Evolutionary conservation across 2,888 invertebrate genomes (phyloP), one percentile per base, ranked within the genome.

Genomic region (Ceratothoa steindachneri): DNA sequence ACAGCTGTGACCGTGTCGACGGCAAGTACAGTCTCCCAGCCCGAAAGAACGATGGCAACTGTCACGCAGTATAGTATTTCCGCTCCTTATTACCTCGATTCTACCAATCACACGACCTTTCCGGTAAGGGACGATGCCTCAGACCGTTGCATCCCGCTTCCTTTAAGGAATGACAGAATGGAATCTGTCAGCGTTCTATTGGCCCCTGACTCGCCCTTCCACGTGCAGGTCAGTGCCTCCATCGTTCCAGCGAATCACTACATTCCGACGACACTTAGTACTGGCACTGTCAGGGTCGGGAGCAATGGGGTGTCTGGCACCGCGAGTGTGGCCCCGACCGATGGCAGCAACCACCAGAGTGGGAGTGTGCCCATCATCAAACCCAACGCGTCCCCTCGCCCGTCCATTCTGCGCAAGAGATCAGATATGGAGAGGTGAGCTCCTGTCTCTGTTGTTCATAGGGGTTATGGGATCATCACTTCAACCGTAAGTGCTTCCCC

Each of bases 331-430:
- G 51, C 51, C 1, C 30, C 74, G 7, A 19, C 52, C 9, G 30
- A 67, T 19, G 51, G 29, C 53, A 52, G 1, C 41, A 68, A 24
- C 52, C 52, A 55, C 15, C 69, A 24, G 69, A 29, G 70, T 19
- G 41, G 19, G 68, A 7, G 72, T 19, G 24, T 69, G 19, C 76
- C 74, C n/a, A 67, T 73, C 9, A 71, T 67, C 64, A 83, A 84
- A 80, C 84, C 85, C 0, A 87, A 88, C 71, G 87, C 87, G 83
- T 88, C 91, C 22, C 92, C 93, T 0, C 85, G 93, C 80, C 93
- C 93, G 0, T 92, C 93, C 82, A 92, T 96, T 85, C 85, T 96
- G 74, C 87, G 95, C 75, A 96, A 96, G 85, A 87, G 95, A 51
- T 70, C 76, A 52, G 95, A 95, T 81, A 88, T 90, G 68, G 95